A percentile compares a stretch with the other conserved stretches of the same genome.
These are phyloP conservation scores for Plebejus argus DNA, from an alignment of 2,888 invertebrate species.

Conservation along the genomic window DNA sequence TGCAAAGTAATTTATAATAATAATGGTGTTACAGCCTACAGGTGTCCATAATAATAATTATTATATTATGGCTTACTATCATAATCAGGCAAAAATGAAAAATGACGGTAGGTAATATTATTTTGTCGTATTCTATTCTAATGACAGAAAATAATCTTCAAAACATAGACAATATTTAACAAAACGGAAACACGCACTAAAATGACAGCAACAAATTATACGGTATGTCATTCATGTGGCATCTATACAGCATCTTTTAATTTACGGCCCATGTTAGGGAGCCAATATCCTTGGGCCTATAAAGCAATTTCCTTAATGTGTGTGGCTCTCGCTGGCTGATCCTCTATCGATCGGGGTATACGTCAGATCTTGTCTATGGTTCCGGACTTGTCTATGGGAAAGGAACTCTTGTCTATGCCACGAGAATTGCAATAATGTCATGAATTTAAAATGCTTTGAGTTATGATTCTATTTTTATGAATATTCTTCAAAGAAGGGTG, in stretches of 20 bases:
- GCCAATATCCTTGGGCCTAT: slow-evolving; percentile 53
- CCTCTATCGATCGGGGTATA: slow-evolving; percentile 46
- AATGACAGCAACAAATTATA: neutral
- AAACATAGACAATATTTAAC: neutral
- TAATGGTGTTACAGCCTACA: neutral
- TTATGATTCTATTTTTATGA: no score
- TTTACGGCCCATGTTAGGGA: slow-evolving; percentile 32
- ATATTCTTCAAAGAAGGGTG: no score
- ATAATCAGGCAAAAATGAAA: no score
- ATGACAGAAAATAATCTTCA: neutral
- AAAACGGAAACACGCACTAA: neutral
- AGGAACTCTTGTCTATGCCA: slow-evolving; percentile 1
- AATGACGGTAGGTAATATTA: no score
- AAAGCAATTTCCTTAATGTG: slow-evolving; percentile 75
- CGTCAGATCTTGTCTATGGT: slow-evolving; percentile 24
- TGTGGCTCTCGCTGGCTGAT: slow-evolving; percentile 57
- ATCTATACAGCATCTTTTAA: slow-evolving; percentile 31
- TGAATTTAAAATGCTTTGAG: no score
- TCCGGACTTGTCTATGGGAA: slow-evolving; percentile 10
- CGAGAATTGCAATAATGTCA: neutral
- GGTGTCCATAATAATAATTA: no score
- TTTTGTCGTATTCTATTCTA: no score
- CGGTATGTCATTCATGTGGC: neutral
- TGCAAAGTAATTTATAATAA: neutral
- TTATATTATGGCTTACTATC: no score